Percentiles rank a stretch among this genome's conserved stretches.
Evolutionary conservation across 1,140 invertebrate genomes (phyloP).

Genomic region (Bombus balteatus): DNA sequence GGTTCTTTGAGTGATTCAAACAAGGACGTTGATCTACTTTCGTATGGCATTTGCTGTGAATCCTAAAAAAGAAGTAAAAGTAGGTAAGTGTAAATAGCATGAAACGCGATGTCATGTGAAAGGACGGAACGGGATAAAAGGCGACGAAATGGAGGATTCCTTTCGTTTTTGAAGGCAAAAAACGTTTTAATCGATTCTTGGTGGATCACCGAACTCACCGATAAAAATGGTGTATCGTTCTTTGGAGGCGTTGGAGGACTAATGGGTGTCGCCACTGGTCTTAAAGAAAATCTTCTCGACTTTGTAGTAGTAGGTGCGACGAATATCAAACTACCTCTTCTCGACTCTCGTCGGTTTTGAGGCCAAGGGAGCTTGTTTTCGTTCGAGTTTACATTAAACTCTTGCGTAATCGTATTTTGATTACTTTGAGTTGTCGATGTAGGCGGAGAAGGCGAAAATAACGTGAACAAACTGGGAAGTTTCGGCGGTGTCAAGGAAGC

Average conservation of each 20-base stretch:
- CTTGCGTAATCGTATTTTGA: constrained; percentile 69
- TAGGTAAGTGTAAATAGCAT: not conserved
- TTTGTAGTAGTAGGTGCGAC: constrained; percentile 28
- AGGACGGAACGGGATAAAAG: too few species aligned
- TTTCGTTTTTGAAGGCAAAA: not conserved
- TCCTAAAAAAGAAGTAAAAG: constrained; percentile 30
- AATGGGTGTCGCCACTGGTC: constrained; percentile 76
- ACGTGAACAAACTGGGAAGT: constrained; percentile 78
- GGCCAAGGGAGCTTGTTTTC: constrained; percentile 46
- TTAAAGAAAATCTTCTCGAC: constrained; percentile 79
- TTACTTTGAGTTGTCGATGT: constrained; percentile 66
- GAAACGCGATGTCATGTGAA: not conserved
- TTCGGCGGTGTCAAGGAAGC: constrained; percentile 81
- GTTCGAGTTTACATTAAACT: constrained; percentile 15
- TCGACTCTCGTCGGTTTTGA: constrained; percentile 43
- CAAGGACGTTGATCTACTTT: constrained; percentile 66
- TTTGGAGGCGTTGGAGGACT: constrained; percentile 65
- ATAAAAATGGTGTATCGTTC: constrained; percentile 65
- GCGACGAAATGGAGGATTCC: not conserved
- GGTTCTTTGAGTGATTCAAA: constrained; percentile 75
- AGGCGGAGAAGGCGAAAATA: constrained; percentile 74
- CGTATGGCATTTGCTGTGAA: constrained; percentile 46
- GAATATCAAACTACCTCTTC: constrained; percentile 66
- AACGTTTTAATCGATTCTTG: not conserved
- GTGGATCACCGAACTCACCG: constrained; percentile 56